Percentiles rank a stretch among this genome's conserved stretches.
phyloP scores from a whole-genome alignment of 2,888 invertebrate genomes.

The Machimus atricapillus region DNA sequence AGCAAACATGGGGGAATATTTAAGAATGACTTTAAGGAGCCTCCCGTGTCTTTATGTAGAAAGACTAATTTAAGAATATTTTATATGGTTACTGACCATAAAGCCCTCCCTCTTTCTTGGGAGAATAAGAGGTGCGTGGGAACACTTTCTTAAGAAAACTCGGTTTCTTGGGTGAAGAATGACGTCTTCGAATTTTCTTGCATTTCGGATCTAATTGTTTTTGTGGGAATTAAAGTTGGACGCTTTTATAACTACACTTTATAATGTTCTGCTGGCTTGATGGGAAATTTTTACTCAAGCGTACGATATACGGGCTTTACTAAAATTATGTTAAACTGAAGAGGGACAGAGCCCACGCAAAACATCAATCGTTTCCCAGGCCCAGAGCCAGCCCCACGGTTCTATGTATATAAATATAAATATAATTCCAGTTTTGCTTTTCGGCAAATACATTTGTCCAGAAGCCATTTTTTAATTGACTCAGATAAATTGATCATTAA shows the following conservation, averaged over 20 bases:
- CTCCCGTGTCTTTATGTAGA: conserved; percentile 27
- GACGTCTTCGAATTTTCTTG: conserved; percentile 31
- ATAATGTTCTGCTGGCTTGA: background rate
- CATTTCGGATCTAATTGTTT: conserved; percentile 26
- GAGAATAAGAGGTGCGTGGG: conserved; percentile 36
- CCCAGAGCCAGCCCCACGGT: background rate
- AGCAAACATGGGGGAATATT: conserved; percentile 29
- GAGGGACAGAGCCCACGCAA: background rate
- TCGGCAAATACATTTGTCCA: background rate
- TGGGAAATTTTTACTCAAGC: background rate
- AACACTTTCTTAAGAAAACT: conserved; percentile 33
- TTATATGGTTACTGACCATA: conserved; percentile 43
- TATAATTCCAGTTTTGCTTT: background rate
- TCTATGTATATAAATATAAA: background rate
- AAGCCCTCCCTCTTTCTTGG: conserved; percentile 38
- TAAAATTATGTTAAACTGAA: background rate
- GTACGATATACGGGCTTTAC: background rate
- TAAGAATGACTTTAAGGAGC: conserved; percentile 42
- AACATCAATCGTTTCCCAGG: background rate
- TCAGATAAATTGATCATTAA: background rate
- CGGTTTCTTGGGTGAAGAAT: background rate
- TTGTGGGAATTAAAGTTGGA: conserved; percentile 17
- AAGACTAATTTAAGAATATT: conserved; percentile 37
- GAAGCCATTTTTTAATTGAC: background rate
- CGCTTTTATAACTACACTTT: background rate